Evolutionary conservation across 2,888 invertebrate genomes (phyloP).

Genomic region (Globia sparganii): DNA sequence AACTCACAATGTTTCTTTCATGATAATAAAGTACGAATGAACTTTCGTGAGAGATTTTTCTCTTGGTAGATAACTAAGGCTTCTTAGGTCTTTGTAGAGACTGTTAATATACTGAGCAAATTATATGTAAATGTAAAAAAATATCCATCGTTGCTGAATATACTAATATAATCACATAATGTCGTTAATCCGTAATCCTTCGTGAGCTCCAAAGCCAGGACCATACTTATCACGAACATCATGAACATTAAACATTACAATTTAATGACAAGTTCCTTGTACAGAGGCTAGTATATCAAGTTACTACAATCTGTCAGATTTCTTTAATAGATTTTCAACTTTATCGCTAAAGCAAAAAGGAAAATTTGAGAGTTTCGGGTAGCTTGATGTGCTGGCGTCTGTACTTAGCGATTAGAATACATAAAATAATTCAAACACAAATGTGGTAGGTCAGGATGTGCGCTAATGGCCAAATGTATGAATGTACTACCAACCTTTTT

Average conservation of each 20-base stretch:
- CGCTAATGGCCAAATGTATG: no score
- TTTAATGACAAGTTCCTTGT: neutral
- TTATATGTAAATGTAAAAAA: neutral
- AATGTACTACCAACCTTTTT: neutral
- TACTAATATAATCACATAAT: neutral
- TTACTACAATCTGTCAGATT: no score
- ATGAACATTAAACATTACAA: neutral
- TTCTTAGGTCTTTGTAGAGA: constrained; percentile 12
- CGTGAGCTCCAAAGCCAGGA: neutral
- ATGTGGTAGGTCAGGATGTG: neutral
- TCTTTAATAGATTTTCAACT: no score
- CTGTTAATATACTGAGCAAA: neutral
- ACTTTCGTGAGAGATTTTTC: constrained; percentile 57
- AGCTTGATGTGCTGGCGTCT: no score
- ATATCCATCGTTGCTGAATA: neutral
- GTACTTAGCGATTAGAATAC: neutral
- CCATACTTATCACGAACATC: constrained; percentile 7
- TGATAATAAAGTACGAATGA: constrained; percentile 61
- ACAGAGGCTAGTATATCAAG: no score
- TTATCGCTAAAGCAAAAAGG: no score
- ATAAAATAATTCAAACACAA: neutral
- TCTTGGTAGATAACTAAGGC: constrained; percentile 37
- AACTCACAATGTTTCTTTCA: constrained; percentile 68
- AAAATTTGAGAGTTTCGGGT: no score
- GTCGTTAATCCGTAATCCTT: no score